These are phyloP conservation scores for Tenrec ecaudatus DNA, from an alignment of 2,113 vertebrate species.

Conservation along the genomic window DNA sequence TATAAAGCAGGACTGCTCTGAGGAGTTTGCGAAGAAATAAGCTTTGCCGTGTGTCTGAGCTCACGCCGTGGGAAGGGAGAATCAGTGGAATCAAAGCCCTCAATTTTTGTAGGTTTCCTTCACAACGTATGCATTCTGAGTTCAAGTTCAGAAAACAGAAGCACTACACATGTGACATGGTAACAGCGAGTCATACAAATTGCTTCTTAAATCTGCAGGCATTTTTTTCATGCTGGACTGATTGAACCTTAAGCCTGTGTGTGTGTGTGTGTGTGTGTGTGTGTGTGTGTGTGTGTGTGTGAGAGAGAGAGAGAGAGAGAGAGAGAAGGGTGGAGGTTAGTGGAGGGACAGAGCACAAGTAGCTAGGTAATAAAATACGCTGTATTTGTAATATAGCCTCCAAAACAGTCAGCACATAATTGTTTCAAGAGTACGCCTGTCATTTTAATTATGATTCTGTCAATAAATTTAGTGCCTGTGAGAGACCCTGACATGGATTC, in stretches of 20 bases:
- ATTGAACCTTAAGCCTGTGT: neutral
- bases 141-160: conserved; percentile 19
- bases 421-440: conserved; percentile 70
- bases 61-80: neutral
- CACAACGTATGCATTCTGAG: neutral
- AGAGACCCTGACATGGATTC: neutral
- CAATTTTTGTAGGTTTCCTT: neutral
- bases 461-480: conserved; percentile 39
- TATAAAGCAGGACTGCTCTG: neutral
- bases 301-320: neutral
- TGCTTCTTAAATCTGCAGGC: neutral
- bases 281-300: neutral
- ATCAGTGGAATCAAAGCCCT: neutral
- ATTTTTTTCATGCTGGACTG: conserved; percentile 30
- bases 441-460: conserved; percentile 65
- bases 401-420: conserved; percentile 47
- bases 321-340: neutral
- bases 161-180: neutral
- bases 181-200: neutral
- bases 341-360: neutral
- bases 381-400: conserved; percentile 42
- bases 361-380: conserved; percentile 44
- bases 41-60: neutral
- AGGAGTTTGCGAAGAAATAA: neutral
- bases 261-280: neutral